Conservation (phyloP, 2,113 vertebrate genomes). For the Hymenochirus boettgeri region DNA sequence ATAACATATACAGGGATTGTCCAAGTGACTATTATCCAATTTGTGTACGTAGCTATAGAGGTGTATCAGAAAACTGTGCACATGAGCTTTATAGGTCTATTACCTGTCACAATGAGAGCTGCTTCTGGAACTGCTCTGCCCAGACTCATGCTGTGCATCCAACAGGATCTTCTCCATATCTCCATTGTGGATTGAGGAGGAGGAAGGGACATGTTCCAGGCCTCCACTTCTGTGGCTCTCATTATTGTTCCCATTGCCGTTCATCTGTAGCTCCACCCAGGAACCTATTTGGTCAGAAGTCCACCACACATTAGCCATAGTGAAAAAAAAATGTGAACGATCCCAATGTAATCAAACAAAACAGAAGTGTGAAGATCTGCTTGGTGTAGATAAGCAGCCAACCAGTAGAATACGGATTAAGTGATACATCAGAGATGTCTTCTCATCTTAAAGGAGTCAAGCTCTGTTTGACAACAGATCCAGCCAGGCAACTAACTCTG, state of each 20-base stretch:
- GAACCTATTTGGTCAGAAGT: slow-evolving; percentile 72
- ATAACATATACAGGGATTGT: no score
- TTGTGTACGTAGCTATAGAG: no score
- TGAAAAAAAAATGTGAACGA: slow-evolving; percentile 40
- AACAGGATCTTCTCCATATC: slow-evolving; percentile 98
- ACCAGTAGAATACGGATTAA: not conserved
- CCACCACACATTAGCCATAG: slow-evolving; percentile 35
- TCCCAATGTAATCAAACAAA: not conserved
- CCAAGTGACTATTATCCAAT: no score
- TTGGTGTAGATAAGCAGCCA: slow-evolving; percentile 14
- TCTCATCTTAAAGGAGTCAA: not conserved
- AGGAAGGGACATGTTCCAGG: slow-evolving; percentile 92
- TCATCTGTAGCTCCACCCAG: slow-evolving; percentile 95
- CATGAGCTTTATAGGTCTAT: no score
- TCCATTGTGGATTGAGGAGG: slow-evolving; percentile 94
- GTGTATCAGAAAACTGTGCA: no score
- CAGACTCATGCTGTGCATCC: slow-evolving; percentile 95
- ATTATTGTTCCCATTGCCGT: slow-evolving; percentile 73
- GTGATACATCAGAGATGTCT: not conserved
- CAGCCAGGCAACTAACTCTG: not conserved
- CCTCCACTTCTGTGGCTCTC: slow-evolving; percentile 67
- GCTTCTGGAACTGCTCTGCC: slow-evolving; percentile 80
- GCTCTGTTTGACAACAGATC: not conserved
- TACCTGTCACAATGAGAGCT: slow-evolving; percentile 92
- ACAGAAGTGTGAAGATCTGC: not conserved